Conservation (phyloP, 2,113 vertebrate genomes). For the Nothocercus nigrocapillus region DNA sequence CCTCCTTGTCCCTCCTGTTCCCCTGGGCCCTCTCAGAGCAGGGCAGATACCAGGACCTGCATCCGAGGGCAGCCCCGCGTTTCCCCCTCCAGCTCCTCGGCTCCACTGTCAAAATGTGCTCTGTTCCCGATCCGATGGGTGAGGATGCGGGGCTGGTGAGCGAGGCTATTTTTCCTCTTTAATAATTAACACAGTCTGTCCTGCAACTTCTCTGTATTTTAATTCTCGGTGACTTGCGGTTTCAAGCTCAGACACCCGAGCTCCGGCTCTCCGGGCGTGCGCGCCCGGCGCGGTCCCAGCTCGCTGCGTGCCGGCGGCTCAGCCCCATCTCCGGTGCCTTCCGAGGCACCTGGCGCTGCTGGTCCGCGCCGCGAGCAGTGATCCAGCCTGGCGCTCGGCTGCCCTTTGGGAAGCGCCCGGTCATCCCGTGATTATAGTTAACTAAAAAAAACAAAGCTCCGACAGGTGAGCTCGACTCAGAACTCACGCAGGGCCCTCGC, state of each 20-base stretch:
- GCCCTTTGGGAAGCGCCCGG: slow-evolving; percentile 34
- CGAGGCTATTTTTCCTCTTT: not conserved
- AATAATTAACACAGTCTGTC: slow-evolving; percentile 32
- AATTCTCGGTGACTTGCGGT: not conserved
- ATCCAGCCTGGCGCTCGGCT: not conserved
- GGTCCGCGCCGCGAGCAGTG: not conserved
- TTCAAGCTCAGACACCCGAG: not conserved
- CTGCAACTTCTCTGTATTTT: not conserved
- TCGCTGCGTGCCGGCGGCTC: no score
- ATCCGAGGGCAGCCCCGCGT: no score
- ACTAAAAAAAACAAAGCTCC: slow-evolving; percentile 24
- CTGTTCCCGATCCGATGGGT: slow-evolving; percentile 4
- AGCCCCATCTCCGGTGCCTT: no score
- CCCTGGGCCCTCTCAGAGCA: no score
- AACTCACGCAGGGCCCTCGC: slow-evolving; percentile 7
- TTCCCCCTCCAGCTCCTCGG: no score
- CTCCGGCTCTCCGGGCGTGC: not conserved
- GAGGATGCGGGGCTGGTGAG: not conserved
- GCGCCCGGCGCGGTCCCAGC: no score
- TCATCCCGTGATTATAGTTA: slow-evolving; percentile 1
- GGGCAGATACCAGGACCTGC: no score
- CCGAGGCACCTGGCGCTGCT: no score
- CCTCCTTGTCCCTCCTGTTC: no score
- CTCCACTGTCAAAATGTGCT: not conserved
- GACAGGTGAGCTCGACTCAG: slow-evolving; percentile 10